Percentiles rank a stretch among this genome's conserved stretches.
phyloP scores from a whole-genome alignment of 2,888 invertebrate genomes.

The Cerceris ruficornis region DNA sequence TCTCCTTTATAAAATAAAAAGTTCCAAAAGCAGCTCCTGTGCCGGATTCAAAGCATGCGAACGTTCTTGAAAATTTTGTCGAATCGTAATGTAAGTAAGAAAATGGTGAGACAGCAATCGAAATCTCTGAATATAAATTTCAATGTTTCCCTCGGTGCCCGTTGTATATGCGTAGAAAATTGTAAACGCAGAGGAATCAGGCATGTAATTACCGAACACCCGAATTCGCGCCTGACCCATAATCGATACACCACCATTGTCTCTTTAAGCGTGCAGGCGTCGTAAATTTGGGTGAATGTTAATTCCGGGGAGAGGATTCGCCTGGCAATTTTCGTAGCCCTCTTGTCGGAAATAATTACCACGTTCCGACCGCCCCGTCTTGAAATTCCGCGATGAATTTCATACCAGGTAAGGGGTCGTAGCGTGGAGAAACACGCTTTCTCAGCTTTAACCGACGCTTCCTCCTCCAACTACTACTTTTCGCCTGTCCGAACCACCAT shows the following conservation, averaged over 20 bases:
- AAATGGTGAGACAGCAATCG: too few relatives aligned
- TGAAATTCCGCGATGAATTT: conserved; percentile 57
- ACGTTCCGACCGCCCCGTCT: conserved; percentile 54
- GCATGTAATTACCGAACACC: conserved; percentile 10
- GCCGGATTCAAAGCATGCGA: too few relatives aligned
- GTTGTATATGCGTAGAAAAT: too few relatives aligned
- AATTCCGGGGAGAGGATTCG: conserved; percentile 54
- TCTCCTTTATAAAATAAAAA: too few relatives aligned
- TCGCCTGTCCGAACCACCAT: conserved; percentile 55
- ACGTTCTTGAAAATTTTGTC: too few relatives aligned
- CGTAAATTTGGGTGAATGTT: conserved; percentile 71
- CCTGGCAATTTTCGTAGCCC: conserved; percentile 70
- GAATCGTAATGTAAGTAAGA: too few relatives aligned
- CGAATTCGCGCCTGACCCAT: conserved; percentile 14
- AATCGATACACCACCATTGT: conserved; percentile 51
- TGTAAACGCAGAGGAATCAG: too few relatives aligned
- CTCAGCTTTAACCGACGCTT: conserved; percentile 58
- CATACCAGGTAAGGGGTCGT: conserved; percentile 19
- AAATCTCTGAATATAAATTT: too few relatives aligned
- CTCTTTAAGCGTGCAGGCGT: conserved; percentile 55
- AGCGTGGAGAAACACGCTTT: conserved; percentile 43
- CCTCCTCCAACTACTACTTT: conserved; percentile 62
- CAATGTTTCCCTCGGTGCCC: too few relatives aligned
- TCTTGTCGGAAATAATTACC: conserved; percentile 70
- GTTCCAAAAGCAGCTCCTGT: too few relatives aligned